These are phyloP conservation scores for Polylopha cassiicola DNA, from an alignment of 2,888 invertebrate species.

Conservation along the genomic window DNA sequence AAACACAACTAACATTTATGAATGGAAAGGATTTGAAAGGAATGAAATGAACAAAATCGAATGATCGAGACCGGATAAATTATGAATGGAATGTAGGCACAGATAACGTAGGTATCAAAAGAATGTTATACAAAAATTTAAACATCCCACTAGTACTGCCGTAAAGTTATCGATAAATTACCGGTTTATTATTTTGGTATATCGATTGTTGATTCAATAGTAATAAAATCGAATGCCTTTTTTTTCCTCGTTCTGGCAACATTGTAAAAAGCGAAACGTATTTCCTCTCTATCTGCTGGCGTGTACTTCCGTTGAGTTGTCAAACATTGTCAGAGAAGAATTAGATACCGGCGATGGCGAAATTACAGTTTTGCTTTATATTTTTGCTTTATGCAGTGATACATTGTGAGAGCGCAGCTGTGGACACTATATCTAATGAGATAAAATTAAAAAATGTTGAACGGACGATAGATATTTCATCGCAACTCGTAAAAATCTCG, in stretches of 20 bases:
- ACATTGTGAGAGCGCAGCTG: constrained; percentile 49
- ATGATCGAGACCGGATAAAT: too few relatives aligned
- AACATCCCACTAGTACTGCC: too few relatives aligned
- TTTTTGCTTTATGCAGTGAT: constrained; percentile 48
- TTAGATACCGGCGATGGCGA: constrained; percentile 64
- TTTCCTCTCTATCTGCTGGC: constrained; percentile 42
- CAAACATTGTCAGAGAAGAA: constrained; percentile 48
- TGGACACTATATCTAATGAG: constrained; percentile 74
- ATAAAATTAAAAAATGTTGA: constrained; percentile 88
- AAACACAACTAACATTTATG: too few relatives aligned
- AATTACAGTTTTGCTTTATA: constrained; percentile 49
- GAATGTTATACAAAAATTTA: too few relatives aligned
- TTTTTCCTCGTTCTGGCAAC: constrained; percentile 7
- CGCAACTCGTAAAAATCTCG: constrained; percentile 91
- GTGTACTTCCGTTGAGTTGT: constrained; percentile 68
- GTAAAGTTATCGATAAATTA: too few relatives aligned
- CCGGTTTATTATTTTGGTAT: too few relatives aligned
- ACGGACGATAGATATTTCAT: constrained; percentile 89
- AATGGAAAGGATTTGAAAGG: too few relatives aligned
- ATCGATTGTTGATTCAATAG: neutral
- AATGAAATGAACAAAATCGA: too few relatives aligned
- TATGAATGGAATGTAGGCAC: too few relatives aligned
- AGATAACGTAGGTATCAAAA: too few relatives aligned
- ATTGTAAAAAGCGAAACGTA: constrained; percentile 12
- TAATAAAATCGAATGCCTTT: constrained; percentile 6